Evolutionary conservation across 2,113 vertebrate genomes (phyloP).

Genomic region (Climacteris rufus): DNA sequence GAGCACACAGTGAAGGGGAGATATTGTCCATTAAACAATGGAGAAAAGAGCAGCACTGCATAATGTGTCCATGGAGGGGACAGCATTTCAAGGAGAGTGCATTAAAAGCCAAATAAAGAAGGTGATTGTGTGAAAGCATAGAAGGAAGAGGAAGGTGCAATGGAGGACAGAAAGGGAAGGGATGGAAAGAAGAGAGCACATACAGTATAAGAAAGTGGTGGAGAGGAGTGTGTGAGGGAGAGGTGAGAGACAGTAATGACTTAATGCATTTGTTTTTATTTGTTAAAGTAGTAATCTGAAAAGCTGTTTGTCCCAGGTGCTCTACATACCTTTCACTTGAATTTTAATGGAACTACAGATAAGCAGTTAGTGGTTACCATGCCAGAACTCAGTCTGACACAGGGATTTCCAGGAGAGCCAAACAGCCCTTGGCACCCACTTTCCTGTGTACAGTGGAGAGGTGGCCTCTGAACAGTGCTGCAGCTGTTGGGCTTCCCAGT

Average conservation of each 20-base stretch:
- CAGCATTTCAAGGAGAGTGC: neutral
- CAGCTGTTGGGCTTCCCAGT: slow-evolving; percentile 6
- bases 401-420: neutral
- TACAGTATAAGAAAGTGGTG: neutral
- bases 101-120: neutral
- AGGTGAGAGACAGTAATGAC: neutral
- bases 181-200: neutral
- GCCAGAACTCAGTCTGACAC: neutral
- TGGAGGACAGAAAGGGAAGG: neutral
- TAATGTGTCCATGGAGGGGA: neutral
- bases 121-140: neutral
- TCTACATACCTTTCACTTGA: neutral
- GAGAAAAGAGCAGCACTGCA: neutral
- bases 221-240: neutral
- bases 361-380: neutral
- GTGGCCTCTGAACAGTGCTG: neutral
- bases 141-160: neutral
- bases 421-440: neutral
- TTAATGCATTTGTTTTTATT: neutral
- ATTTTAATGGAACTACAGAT: neutral
- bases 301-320: neutral
- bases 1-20: neutral
- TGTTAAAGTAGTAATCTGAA: neutral
- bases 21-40: neutral
- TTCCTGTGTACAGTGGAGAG: neutral